These are phyloP conservation scores for Amphipyra berbera DNA, from an alignment of 2,888 invertebrate species.

Conservation along the genomic window DNA sequence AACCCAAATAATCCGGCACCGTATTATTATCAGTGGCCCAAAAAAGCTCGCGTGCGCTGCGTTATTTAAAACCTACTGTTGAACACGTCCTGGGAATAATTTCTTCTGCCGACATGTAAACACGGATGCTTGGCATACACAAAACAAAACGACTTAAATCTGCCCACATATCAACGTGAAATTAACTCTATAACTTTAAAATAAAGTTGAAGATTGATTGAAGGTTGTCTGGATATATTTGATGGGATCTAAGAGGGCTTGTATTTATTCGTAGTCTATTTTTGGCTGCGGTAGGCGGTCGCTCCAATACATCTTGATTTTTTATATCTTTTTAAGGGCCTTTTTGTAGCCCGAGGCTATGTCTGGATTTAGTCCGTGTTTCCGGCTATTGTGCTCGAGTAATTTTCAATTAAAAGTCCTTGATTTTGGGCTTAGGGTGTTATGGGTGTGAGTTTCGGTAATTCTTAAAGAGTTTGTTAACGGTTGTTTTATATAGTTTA, in stretches of 20 bases:
- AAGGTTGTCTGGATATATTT: constrained; percentile 7
- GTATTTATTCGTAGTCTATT: constrained; percentile 79
- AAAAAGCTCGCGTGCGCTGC: constrained; percentile 63
- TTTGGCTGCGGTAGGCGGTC: constrained; percentile 89
- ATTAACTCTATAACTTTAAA: not conserved
- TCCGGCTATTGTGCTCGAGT: constrained; percentile 84
- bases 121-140: constrained; percentile 66
- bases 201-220: constrained; percentile 36
- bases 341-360: constrained; percentile 80
- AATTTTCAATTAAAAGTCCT: constrained; percentile 73
- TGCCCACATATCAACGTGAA: constrained; percentile 7
- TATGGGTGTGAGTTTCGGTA: constrained; percentile 26
- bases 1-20: constrained; percentile 39
- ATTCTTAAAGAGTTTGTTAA: constrained; percentile 1
- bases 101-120: constrained; percentile 82
- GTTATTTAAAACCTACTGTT: constrained; percentile 76
- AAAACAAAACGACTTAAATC: constrained; percentile 42
- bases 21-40: constrained; percentile 60
- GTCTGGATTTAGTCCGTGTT: constrained; percentile 82
- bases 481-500: not conserved
- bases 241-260: constrained; percentile 33
- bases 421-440: constrained; percentile 42
- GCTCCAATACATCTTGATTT: constrained; percentile 81
- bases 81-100: constrained; percentile 78
- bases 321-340: constrained; percentile 78